Evolutionary conservation across 2,888 invertebrate species (phyloP).

Genomic region (Chrysina gloriosa): DNA sequence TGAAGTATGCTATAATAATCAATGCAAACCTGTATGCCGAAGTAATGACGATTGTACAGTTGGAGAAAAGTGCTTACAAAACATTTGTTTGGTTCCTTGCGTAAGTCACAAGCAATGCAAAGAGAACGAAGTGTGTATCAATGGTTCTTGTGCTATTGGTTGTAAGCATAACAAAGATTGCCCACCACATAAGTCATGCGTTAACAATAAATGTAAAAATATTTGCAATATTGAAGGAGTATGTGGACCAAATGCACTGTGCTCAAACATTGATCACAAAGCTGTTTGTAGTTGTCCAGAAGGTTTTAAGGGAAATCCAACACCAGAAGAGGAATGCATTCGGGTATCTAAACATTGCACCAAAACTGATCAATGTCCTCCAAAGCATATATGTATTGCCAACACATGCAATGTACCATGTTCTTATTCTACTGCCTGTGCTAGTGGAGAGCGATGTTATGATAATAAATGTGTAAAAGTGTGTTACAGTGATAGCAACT

Average conservation of each 20-base stretch:
- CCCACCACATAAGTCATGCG: constrained; percentile 79
- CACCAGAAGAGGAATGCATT: constrained; percentile 89
- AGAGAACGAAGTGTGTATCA: constrained; percentile 81
- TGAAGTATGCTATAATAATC: constrained; percentile 83
- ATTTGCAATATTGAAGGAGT: constrained; percentile 81
- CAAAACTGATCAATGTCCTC: constrained; percentile 78
- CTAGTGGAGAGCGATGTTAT: constrained; percentile 85
- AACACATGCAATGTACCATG: constrained; percentile 85
- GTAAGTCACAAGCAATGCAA: constrained; percentile 85
- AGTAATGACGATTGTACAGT: constrained; percentile 80
- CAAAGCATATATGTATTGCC: constrained; percentile 81
- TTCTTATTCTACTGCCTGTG: constrained; percentile 78
- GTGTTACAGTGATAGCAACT: constrained; percentile 90
- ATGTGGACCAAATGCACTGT: constrained; percentile 88
- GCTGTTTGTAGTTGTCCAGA: constrained; percentile 84
- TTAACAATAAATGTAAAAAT: constrained; percentile 86
- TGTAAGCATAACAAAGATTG: constrained; percentile 89
- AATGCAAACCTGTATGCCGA: constrained; percentile 85
- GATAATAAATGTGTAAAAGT: constrained; percentile 85
- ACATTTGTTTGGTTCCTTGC: constrained; percentile 84
- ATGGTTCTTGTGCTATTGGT: constrained; percentile 83
- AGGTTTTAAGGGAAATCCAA: constrained; percentile 89
- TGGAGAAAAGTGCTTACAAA: constrained; percentile 83
- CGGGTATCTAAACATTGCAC: constrained; percentile 80
- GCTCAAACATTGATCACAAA: constrained; percentile 79